Evolutionary conservation across 1,140 invertebrate species (phyloP).

Genomic region (Cotesia typhae): DNA sequence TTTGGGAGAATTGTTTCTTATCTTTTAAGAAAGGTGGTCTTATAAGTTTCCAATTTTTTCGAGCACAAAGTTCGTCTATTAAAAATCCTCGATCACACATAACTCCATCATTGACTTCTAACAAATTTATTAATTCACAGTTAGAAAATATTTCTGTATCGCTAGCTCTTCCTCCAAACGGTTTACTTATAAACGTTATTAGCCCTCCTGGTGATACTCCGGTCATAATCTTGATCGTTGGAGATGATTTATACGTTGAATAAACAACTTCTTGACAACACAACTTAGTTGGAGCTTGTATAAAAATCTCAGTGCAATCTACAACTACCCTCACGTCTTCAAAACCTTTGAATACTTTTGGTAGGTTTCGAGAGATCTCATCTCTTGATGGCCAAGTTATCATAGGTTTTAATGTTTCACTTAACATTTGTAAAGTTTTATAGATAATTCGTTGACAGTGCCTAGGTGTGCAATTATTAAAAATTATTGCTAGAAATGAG

Average conservation of each 20-base stretch:
- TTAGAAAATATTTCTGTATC: constrained; percentile 49
- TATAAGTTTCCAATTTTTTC: no score
- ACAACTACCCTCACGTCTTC: constrained; percentile 43
- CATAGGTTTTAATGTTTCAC: constrained; percentile 35
- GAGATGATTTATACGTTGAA: constrained; percentile 44
- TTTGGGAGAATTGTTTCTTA: no score
- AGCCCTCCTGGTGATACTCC: constrained; percentile 48
- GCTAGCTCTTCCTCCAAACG: constrained; percentile 48
- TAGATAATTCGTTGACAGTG: constrained; percentile 40
- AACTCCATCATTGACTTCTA: constrained; percentile 28
- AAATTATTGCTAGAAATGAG: constrained; percentile 34
- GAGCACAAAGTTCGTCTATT: no score
- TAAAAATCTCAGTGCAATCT: constrained; percentile 44
- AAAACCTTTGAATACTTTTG: constrained; percentile 46
- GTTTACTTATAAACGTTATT: constrained; percentile 50
- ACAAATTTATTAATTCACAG: constrained; percentile 23
- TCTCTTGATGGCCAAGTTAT: constrained; percentile 41
- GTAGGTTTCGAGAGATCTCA: constrained; percentile 41
- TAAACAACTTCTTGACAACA: constrained; percentile 38
- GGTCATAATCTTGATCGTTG: constrained; percentile 52
- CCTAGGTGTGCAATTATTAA: constrained; percentile 23
- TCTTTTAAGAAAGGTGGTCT: no score
- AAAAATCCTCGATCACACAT: no score
- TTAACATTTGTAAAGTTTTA: constrained; percentile 37
- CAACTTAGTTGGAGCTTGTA: constrained; percentile 34